Evolutionary conservation across 2,888 invertebrate species (phyloP), one percentile per base, ranked within the genome.

Genomic region (Euspilapteryx auroguttella): DNA sequence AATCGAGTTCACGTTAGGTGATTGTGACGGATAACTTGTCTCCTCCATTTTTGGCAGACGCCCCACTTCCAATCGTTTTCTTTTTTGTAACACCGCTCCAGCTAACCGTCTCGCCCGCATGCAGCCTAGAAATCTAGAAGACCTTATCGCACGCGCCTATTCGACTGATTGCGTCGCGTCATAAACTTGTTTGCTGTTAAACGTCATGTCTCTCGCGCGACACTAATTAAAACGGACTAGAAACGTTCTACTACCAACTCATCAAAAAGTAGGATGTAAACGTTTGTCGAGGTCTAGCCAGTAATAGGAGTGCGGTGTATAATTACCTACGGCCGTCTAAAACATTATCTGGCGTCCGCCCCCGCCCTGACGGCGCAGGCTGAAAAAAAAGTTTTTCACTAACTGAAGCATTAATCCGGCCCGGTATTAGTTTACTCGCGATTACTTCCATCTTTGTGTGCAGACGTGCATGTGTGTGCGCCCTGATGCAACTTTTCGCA

Each of bases 321-420:
- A 27, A 27, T 27, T 20, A 20, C n/a, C n/a, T n/a, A n/a, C 27
- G 12, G 13, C n/a, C 20, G 27, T 21, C 12, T n/a, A n/a, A 15
- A 27, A 20, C 20, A 27, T 27, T 20, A 27, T 21, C 11, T 43
- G 41, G 39, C 66, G 47, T 62, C 39, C 71, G 51, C 28, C 59
- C 65, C 73, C 68, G 75, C 35, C 42, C 58, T 71, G 68, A 58
- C 73, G 69, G 69, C 62, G 68, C 56, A 64, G 66, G 57, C 73
- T 75, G 73, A 73, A 75, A 75, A 64, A 75, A 75, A 68, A 58
- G 69, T 76, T 75, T 73, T 76, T 76, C 73, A 75, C 75, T 73
- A 75, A 76, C 75, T 76, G 75, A 73, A 73, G 75, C 73, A 75
- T 75, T 75, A 75, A 75, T 75, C 75, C 71, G 58, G 66, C 61